Percentiles rank a stretch among this genome's conserved stretches.
Conservation (phyloP, 1,140 invertebrate genomes). For the Leptonema lineaticorne region DNA sequence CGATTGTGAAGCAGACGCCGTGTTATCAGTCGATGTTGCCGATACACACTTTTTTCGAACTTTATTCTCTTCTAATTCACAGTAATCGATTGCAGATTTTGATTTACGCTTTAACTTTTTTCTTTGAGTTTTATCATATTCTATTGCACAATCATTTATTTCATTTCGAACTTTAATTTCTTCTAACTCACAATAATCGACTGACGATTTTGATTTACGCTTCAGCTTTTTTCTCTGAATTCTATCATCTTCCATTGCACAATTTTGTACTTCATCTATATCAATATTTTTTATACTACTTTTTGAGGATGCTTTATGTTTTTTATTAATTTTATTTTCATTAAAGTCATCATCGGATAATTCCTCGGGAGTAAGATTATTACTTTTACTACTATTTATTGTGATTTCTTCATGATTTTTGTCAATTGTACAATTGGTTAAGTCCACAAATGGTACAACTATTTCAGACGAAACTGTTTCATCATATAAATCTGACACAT, state of each 20-base stretch:
- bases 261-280: not conserved
- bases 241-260: not conserved
- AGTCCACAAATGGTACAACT: no score
- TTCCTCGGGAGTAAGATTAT: no score
- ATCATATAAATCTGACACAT: no score
- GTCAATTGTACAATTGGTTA: no score
- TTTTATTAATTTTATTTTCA: no score
- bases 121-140: not conserved
- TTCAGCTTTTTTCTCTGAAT: not conserved
- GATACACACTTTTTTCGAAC: not conserved
- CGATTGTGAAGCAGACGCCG: constrained; percentile 12
- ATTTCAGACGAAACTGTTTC: no score
- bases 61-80: not conserved
- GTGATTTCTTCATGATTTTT: no score
- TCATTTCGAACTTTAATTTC: not conserved
- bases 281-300: no score
- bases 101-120: not conserved
- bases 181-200: not conserved
- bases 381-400: no score
- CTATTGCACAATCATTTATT: not conserved
- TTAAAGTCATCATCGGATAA: no score
- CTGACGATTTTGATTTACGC: not conserved
- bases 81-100: not conserved
- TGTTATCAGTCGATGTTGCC: no score
- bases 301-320: no score